Evolutionary conservation across 2,888 invertebrate genomes (phyloP).

Genomic region (Thera britannica): DNA sequence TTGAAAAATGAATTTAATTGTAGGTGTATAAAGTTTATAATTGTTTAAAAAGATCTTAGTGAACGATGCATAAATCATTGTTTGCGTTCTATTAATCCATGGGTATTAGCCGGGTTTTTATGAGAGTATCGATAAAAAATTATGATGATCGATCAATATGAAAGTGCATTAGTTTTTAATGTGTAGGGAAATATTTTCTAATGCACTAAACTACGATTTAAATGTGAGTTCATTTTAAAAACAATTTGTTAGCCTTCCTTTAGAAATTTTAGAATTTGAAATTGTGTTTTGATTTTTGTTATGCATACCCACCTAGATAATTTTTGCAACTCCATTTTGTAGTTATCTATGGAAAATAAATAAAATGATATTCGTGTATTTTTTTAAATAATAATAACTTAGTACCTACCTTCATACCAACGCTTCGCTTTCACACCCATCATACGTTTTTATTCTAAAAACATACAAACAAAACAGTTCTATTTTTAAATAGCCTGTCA

Average conservation of each 20-base stretch:
- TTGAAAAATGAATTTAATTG: background rate
- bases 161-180: slow-evolving; percentile 17
- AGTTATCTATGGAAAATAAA: too few relatives aligned
- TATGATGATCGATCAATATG: slow-evolving; percentile 12
- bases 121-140: slow-evolving; percentile 27
- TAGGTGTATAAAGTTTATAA: background rate
- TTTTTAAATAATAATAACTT: too few relatives aligned
- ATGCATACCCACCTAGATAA: too few relatives aligned
- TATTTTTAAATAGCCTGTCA: slow-evolving; percentile 2
- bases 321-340: too few relatives aligned
- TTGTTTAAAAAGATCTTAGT: slow-evolving; percentile 4
- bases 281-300: too few relatives aligned
- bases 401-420: too few relatives aligned
- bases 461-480: background rate
- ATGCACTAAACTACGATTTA: background rate
- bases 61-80: slow-evolving; percentile 35
- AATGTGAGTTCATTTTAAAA: background rate
- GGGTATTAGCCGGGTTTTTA: slow-evolving; percentile 24
- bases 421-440: too few relatives aligned
- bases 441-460: background rate
- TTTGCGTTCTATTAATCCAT: slow-evolving; percentile 33
- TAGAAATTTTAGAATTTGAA: too few relatives aligned
- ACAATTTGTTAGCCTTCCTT: too few relatives aligned
- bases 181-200: background rate
- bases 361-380: too few relatives aligned